Percentiles rank a stretch among this genome's conserved stretches.
These are phyloP conservation scores for Drosophila ezoana DNA, from an alignment of 2,888 invertebrate genomes.

Conservation along the genomic window DNA sequence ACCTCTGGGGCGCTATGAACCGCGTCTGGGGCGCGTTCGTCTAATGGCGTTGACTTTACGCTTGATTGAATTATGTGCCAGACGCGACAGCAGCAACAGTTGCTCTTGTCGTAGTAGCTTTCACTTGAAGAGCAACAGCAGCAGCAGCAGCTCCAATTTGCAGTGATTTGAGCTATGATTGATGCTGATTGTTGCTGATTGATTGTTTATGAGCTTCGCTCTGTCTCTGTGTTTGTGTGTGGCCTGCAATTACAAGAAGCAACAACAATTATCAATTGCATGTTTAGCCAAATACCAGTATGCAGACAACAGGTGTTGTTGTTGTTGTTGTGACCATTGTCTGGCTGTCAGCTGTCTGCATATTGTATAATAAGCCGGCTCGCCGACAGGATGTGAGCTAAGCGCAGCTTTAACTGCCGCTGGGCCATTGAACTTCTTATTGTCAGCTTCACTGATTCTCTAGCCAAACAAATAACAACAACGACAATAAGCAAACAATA, in stretches of 20 bases:
- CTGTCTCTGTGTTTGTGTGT: conserved; percentile 5
- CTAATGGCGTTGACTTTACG: conserved; percentile 40
- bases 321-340: conserved; percentile 8
- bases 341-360: conserved; percentile 18
- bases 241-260: conserved; percentile 58
- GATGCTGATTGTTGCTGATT: conserved; percentile 57
- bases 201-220: conserved; percentile 48
- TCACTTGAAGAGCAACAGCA: conserved; percentile 42
- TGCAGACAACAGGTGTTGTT: conserved; percentile 13
- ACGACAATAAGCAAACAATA: conserved; percentile 7
- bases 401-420: conserved; percentile 15
- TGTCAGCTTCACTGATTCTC: conserved; percentile 41
- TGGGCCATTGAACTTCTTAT: conserved; percentile 49
- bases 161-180: conserved; percentile 58
- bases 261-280: conserved; percentile 39
- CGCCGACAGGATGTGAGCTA: conserved; percentile 63
- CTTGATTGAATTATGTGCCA: conserved; percentile 67
- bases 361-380: conserved; percentile 69
- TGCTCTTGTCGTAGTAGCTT: conserved; percentile 36
- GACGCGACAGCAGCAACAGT: conserved; percentile 33
- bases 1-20: conserved; percentile 29
- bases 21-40: conserved; percentile 42
- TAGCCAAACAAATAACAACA: conserved; percentile 11
- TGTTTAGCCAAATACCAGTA: conserved; percentile 13
- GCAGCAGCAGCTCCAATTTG: conserved; percentile 58